These are phyloP conservation scores for Cyanoliseus patagonus DNA, from an alignment of 2,113 vertebrate species.

Conservation along the genomic window DNA sequence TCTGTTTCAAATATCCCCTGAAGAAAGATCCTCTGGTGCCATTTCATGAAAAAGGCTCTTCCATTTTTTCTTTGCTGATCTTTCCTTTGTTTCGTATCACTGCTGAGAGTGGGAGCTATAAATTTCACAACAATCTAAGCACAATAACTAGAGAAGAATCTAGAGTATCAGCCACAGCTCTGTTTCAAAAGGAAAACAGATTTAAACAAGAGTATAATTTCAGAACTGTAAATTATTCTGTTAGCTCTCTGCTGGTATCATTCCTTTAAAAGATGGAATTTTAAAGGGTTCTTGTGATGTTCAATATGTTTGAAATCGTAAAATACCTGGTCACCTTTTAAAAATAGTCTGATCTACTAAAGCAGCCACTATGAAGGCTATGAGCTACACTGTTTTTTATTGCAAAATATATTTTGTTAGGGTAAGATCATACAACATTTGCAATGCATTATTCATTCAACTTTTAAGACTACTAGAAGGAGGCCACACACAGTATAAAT, in stretches of 20 bases:
- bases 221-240: neutral
- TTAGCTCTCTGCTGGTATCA: neutral
- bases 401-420: neutral
- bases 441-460: neutral
- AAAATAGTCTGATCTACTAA: neutral
- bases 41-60: constrained; percentile 28
- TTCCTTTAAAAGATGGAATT: neutral
- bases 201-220: neutral
- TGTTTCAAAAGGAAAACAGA: constrained; percentile 10
- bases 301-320: neutral
- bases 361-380: neutral
- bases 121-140: constrained; percentile 2
- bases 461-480: neutral
- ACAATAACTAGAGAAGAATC: neutral
- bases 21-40: constrained; percentile 4
- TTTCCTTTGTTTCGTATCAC: neutral
- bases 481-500: neutral
- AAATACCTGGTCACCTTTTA: neutral
- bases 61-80: neutral
- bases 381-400: neutral
- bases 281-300: neutral
- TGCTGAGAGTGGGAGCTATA: neutral
- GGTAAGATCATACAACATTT: neutral
- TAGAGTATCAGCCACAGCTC: neutral
- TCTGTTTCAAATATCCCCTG: constrained; percentile 47